Evolutionary conservation across 2,113 vertebrate species (phyloP), one percentile per base, ranked within the genome.

Genomic region (Mesoclemmys tuberculata): DNA sequence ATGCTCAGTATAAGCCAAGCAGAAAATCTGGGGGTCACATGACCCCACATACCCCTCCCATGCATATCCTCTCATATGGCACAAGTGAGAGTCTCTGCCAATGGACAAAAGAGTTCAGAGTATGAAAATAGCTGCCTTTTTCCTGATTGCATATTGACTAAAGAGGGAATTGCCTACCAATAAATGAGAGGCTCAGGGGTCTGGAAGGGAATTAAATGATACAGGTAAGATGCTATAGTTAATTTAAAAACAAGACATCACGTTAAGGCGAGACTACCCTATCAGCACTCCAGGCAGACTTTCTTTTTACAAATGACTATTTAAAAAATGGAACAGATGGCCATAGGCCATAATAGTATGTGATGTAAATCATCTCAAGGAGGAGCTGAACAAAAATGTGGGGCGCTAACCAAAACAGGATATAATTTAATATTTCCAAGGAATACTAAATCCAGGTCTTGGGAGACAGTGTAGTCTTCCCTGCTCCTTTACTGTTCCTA

Each of bases 81-180:
- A 26, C 1, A 1, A 31, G 11, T 31, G 61, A 74, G 10, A 1
- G 44, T 2, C 86, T 29, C 35, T 41, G 58, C 38, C 68, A 4
- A 2, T 13, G 2, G 10, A 8, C 0, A 1, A 26, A 12, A 44
- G 2, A 5, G 29, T 29, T 48, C 11, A 2, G n/a, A 58, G 5
- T 12, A 51, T 38, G 24, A 10, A 11, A 35, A 11, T 11, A 0
- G 2, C 58, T 10, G 29, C 54, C 18, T 56, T 58, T 52, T 58
- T 29, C 14, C 2, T 1, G 3, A 35, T 56, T 51, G 8, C 58
- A 8, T n/a, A 31, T 29, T 1, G 8, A 2, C 22, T 11, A 18
- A 29, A 16, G 24, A 8, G 82, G 14, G 4, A 0, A 0, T 29
- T 4, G 0, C 64, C 6, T 10, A 3, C n/a, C 6, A 19, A 13